A percentile compares a stretch with the other conserved stretches of the same genome.
These are phyloP conservation scores for Coptodon rendalli DNA, from an alignment of 2,113 vertebrate genomes.

Conservation along the genomic window DNA sequence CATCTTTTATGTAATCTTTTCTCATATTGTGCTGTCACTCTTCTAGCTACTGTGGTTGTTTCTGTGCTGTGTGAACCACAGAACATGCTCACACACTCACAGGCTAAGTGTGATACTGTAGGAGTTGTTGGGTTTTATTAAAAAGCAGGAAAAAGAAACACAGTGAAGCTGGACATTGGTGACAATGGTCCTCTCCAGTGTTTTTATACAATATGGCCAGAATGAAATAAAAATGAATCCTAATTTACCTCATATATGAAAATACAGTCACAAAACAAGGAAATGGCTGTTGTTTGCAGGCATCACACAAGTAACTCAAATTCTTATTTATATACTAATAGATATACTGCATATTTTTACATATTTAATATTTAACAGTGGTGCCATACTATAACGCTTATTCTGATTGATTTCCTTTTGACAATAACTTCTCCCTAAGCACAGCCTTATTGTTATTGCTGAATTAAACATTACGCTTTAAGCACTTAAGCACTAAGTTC, in stretches of 20 bases:
- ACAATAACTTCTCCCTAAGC: conserved; percentile 5
- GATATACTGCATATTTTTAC: neutral
- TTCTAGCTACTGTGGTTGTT: neutral
- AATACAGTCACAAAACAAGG: neutral
- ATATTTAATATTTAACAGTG: neutral
- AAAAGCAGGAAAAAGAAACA: neutral
- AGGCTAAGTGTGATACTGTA: neutral
- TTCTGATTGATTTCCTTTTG: conserved; percentile 18
- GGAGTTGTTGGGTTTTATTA: neutral
- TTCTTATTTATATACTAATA: neutral
- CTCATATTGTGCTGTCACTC: neutral
- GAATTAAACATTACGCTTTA: conserved; percentile 45
- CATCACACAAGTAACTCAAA: neutral
- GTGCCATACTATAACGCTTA: neutral
- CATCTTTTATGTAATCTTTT: neutral
- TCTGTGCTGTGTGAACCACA: fast-evolving
- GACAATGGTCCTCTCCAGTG: neutral
- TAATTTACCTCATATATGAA: neutral
- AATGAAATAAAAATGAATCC: neutral
- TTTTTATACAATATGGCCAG: neutral
- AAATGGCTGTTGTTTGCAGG: neutral
- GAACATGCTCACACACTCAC: neutral
- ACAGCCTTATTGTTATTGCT: conserved; percentile 6
- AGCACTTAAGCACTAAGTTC: conserved; percentile 37
- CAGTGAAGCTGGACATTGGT: neutral